Conservation (phyloP, 2,888 invertebrate genomes). For the Enchytraeus crypticus region DNA sequence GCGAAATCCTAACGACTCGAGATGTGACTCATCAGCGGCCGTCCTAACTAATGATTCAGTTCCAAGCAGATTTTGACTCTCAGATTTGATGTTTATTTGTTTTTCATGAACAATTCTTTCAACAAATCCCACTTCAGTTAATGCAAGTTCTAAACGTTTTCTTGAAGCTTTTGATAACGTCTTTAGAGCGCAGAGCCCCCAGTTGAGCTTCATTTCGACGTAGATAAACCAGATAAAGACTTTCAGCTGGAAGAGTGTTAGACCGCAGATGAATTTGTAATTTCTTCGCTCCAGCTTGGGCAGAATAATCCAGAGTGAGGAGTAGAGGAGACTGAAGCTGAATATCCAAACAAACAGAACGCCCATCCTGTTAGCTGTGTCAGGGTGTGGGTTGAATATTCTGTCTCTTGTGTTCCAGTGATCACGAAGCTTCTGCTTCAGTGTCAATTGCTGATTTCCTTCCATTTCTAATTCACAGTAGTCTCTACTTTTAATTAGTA, state of each 20-base stretch:
- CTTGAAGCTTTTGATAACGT: background rate
- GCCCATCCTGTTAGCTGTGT: constrained; percentile 1
- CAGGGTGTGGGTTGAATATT: background rate
- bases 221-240: background rate
- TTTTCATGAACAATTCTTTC: too few relatives aligned
- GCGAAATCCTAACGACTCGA: constrained; percentile 25
- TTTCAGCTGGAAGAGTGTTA: background rate
- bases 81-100: too few relatives aligned
- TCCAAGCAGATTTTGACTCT: too few relatives aligned
- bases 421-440: constrained; percentile 8
- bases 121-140: too few relatives aligned
- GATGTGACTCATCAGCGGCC: background rate
- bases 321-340: background rate
- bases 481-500: too few relatives aligned
- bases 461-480: too few relatives aligned
- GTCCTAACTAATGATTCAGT: too few relatives aligned
- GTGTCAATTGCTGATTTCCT: background rate
- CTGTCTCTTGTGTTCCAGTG: constrained; percentile 8
- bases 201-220: constrained; percentile 2
- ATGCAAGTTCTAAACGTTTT: background rate
- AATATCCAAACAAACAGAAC: background rate
- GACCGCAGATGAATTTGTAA: too few relatives aligned
- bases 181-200: background rate
- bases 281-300: background rate
- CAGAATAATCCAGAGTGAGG: background rate